Evolutionary conservation across 2,797 vertebrate species (phyloP), one percentile per base, ranked within the genome.

Genomic region (Pogonophryne albipinna): DNA sequence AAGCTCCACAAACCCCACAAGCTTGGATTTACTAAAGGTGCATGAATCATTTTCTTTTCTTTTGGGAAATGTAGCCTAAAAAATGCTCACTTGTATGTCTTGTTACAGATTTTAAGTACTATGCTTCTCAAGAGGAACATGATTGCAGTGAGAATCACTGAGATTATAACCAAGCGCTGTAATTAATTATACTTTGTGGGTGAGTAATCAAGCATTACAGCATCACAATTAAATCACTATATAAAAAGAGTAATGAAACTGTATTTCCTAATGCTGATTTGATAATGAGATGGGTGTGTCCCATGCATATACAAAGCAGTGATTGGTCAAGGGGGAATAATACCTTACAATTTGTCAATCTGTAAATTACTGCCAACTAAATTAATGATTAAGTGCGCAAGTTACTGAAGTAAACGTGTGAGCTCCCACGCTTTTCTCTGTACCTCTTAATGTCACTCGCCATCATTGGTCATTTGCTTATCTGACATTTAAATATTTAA

Each of bases 21-120:
- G 51, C 53, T 50, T 58, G 16, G 31, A 76, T 74, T 80, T 53
- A 34, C 8, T 14, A 6, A 76, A 80, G 41, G 50, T 71, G 42
- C 34, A 45, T 12, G 16, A 51, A 42, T 46, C 6, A 27, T 62
- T 15, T 57, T 15, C 62, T 55, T 52, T 7, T 61, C 27, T 52
- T 71, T 70, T 53, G 16, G 42, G 3, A 52, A 27, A 55, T 67
- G 66, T 56, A 45, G 15, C 51, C 56, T 42, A 4, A 71, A 20
- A 50, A 52, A 63, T 57, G 50, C 41, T 57, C 15, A 31, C 47
- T 58, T 50, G 1, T 50, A 10, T 34, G 52, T 50, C 17, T 74
- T 60, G 38, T 50, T 62, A 62, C 27, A 62, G 13, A 62, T 64
- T 64, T 45, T 10, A 44, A 41, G 27, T 34, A 4, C 19, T 3